Evolutionary conservation across 2,797 vertebrate genomes (phyloP).

Genomic region (Euphonia xanthogaster): DNA sequence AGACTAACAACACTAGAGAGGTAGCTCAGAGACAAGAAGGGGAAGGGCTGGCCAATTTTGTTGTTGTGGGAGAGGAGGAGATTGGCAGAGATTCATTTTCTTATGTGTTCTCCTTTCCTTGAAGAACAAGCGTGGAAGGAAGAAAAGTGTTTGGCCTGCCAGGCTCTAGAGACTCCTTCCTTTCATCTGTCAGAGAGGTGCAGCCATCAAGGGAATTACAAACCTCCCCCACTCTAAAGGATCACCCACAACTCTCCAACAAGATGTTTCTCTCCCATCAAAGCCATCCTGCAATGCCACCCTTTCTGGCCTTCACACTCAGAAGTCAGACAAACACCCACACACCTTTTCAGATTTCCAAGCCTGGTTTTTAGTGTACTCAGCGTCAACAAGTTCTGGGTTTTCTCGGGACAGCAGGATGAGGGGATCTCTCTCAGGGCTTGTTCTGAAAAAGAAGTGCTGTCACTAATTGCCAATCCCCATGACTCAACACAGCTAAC

Average conservation of each 20-base stretch:
- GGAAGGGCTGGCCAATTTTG: neutral
- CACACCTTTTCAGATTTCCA: conserved; percentile 95
- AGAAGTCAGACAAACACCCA: neutral
- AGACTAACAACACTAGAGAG: neutral
- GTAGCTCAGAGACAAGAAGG: neutral
- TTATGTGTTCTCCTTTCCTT: neutral
- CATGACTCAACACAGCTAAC: neutral
- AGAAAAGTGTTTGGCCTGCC: neutral
- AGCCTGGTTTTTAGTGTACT: conserved; percentile 98
- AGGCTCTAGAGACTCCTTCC: neutral
- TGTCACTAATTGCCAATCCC: neutral
- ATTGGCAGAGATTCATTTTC: neutral
- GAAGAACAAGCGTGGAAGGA: neutral
- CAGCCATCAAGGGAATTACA: neutral
- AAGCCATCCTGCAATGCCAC: neutral
- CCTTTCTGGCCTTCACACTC: neutral
- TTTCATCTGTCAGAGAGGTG: neutral
- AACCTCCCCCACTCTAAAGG: neutral
- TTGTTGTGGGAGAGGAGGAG: neutral
- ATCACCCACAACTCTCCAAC: neutral
- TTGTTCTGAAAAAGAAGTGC: conserved; percentile 83
- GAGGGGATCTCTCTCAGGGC: conserved; percentile 93
- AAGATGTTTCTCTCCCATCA: neutral
- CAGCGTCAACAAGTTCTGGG: conserved; percentile 91
- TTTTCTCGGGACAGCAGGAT: conserved; percentile 90